phyloP scores from a whole-genome alignment of 30 jellyfish, hydroid and myxozoan species.

The Chrysaora quinquecirrha region DNA sequence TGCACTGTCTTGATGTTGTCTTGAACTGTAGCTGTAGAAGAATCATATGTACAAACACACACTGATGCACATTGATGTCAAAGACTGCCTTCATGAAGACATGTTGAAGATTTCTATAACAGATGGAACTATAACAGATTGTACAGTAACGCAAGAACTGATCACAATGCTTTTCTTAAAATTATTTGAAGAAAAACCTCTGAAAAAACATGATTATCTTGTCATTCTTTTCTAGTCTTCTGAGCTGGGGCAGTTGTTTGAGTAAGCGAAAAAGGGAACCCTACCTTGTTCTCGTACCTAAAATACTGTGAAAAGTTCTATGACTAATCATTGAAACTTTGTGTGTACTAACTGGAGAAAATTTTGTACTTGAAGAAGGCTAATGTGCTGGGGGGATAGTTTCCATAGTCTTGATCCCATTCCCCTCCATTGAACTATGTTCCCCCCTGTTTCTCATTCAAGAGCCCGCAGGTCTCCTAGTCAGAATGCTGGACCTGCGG shows the following conservation, averaged over 20 bases:
- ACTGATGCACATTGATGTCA: neutral
- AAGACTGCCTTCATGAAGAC: neutral
- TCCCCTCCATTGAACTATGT: no score
- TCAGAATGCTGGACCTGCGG: no score
- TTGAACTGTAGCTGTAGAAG: conserved; percentile 12
- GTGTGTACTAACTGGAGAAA: no score
- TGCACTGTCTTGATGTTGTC: conserved; percentile 11
- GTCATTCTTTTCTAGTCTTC: neutral
- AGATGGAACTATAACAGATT: neutral
- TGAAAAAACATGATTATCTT: neutral
- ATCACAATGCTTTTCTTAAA: neutral
- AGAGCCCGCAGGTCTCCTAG: no score
- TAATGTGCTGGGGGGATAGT: no score
- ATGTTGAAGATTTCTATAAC: neutral
- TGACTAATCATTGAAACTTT: no score
- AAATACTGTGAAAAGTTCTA: no score
- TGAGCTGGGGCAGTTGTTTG: neutral
- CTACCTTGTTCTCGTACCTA: no score
- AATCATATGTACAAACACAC: neutral
- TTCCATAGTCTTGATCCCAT: no score
- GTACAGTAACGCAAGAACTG: neutral
- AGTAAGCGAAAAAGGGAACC: no score
- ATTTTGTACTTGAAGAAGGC: no score
- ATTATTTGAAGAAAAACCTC: neutral
- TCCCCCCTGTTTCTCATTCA: no score